Evolutionary conservation across 1,140 invertebrate genomes (phyloP), one percentile per base, ranked within the genome.

Genomic region (Nymphalis io): DNA sequence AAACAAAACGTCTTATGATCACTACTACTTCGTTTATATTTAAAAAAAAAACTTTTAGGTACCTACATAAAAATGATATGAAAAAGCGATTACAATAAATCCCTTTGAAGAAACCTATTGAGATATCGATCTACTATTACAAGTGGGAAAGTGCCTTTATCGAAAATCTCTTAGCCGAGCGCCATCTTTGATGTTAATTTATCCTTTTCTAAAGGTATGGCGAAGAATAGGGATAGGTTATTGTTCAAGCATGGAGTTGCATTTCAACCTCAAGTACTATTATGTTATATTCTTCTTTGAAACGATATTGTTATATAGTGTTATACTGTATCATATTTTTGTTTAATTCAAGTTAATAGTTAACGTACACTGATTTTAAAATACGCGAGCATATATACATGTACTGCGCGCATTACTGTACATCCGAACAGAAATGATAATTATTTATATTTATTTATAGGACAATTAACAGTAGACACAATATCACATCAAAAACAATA

Each of bases 101-200:
- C 18, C 27, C 66, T 59, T 62, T 59, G 55, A 20, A 70, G 61
- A 65, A 65, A 10, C 48, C 60, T 38, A 53, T 63, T 51, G n/a
- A 63, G 60, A 38, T 63, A 62, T 62, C 33, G 27, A 63, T 3
- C 44, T 55, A 53, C 18, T 15, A 39, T 63, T 63, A 39, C 51
- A 39, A 63, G 61, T 60, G 58, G 15, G 23, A 40, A 64, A 62
- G 61, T 62, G 42, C 68, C 51, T 60, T 58, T 70, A 70, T 63
- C 46, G 46, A 51, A 51, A 51, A 51, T 55, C 51, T 55, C 51
- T 23, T 55, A 55, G 51, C 51, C 13, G 6, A 55, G 51, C 51
- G 51, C 51, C 51, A 55, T 55, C 51, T 55, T 27, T 23, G 51
- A 55, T 55, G 51, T 27, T 27, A 55, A 55, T 55, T 27, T n/a